Percentiles rank a stretch among this genome's conserved stretches.
Evolutionary conservation across 2,888 invertebrate genomes (phyloP).

Genomic region (Platycheirus albimanus): DNA sequence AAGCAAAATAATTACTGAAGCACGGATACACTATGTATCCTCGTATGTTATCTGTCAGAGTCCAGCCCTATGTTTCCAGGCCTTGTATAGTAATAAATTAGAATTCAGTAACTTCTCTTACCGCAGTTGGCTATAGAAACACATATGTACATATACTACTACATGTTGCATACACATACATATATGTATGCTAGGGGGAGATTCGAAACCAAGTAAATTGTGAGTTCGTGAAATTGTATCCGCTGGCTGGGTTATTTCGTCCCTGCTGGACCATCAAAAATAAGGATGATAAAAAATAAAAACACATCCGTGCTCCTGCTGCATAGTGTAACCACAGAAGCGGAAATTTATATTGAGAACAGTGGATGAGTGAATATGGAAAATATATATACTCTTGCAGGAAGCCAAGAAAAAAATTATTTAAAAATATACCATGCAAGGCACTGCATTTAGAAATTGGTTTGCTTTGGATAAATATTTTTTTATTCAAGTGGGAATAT

Average conservation of each 20-base stretch:
- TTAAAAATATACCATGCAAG: neutral
- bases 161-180: too few species aligned
- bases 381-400: neutral
- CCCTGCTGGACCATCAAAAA: constrained; percentile 12
- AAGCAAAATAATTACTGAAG: constrained; percentile 53
- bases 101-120: constrained; percentile 32
- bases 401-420: neutral
- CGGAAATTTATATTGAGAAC: constrained; percentile 18
- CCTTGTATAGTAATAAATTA: constrained; percentile 58
- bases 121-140: neutral
- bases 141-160: too few species aligned
- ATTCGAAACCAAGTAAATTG: constrained; percentile 20
- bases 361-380: constrained; percentile 3
- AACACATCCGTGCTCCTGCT: neutral
- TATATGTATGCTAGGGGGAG: neutral
- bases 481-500: neutral
- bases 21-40: constrained; percentile 2
- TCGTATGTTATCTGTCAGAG: constrained; percentile 14
- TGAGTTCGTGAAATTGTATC: constrained; percentile 46
- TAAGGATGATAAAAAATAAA: neutral
- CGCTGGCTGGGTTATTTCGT: constrained; percentile 21
- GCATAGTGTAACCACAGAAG: constrained; percentile 16
- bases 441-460: constrained; percentile 4
- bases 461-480: neutral
- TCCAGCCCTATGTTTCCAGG: constrained; percentile 22